Percentiles rank a stretch among this genome's conserved stretches.
These are phyloP conservation scores for Thinocorus orbignyianus DNA, from an alignment of 2,113 vertebrate species.

Conservation along the genomic window DNA sequence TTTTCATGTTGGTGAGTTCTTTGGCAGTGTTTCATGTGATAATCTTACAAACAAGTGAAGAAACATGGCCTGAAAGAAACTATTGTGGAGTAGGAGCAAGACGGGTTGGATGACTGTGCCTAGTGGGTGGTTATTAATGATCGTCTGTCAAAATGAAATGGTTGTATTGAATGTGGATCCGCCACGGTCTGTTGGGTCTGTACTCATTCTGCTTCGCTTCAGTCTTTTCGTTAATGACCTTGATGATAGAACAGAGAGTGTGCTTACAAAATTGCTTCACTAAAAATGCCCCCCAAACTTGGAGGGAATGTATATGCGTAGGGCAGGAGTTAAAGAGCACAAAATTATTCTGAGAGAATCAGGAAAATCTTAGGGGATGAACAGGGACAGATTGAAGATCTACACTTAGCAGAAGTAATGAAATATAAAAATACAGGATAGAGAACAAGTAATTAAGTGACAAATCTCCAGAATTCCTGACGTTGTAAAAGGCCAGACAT, in stretches of 20 bases:
- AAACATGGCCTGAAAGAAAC: constrained; percentile 11
- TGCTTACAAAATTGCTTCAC: background rate
- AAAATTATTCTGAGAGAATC: background rate
- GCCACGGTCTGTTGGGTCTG: constrained; percentile 41
- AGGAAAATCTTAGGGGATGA: background rate
- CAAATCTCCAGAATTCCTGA: background rate
- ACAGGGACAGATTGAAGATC: background rate
- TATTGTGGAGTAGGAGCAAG: background rate
- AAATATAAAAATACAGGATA: background rate
- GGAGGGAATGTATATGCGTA: background rate
- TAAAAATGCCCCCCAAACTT: background rate
- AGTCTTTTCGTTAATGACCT: constrained; percentile 40
- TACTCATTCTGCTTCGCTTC: constrained; percentile 37
- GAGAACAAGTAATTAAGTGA: background rate
- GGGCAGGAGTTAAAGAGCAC: background rate
- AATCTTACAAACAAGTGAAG: background rate
- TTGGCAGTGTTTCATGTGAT: background rate
- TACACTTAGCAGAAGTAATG: background rate
- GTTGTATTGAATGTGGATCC: constrained; percentile 24
- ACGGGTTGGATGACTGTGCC: background rate
- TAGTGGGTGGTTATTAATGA: constrained; percentile 40
- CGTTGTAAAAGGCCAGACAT: background rate
- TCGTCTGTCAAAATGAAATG: constrained; percentile 42
- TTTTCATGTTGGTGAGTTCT: background rate
- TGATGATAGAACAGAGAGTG: background rate